Evolutionary conservation across 2,113 vertebrate genomes (phyloP).

Genomic region (Micromys minutus): DNA sequence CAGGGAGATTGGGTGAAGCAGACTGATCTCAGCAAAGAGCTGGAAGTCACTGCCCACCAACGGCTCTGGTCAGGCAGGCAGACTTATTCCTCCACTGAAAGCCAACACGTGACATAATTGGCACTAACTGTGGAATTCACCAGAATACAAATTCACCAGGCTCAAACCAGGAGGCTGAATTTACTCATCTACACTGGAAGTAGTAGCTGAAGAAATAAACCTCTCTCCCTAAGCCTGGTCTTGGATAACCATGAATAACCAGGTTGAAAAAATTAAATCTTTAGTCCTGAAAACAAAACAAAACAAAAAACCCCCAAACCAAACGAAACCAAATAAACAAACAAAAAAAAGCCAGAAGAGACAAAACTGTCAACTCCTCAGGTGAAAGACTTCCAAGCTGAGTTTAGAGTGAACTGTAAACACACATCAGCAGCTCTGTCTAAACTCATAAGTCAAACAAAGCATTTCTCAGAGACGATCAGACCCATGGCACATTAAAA

Average conservation of each 20-base stretch:
- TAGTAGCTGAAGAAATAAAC: not conserved
- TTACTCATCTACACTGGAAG: not conserved
- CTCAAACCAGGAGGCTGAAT: not conserved
- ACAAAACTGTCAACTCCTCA: not conserved
- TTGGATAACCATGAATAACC: not conserved
- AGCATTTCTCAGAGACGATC: not conserved
- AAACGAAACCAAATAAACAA: not conserved
- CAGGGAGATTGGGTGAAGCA: not conserved
- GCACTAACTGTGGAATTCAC: not conserved
- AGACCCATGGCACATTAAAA: not conserved
- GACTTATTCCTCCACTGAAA: rapidly evolving
- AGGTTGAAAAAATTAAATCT: not conserved
- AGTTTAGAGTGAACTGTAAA: not conserved
- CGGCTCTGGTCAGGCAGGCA: not conserved
- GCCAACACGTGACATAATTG: rapidly evolving
- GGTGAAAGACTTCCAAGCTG: not conserved
- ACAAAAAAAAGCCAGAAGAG: not conserved
- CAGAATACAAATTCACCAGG: not conserved
- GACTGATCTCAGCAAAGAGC: not conserved
- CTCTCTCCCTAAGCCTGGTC: not conserved
- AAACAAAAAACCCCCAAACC: not conserved
- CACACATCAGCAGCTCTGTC: not conserved
- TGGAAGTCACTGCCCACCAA: not conserved
- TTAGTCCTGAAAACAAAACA: not conserved
- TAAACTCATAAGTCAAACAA: not conserved